Evolutionary conservation across 2,888 invertebrate species (phyloP).

Genomic region (Trypoxylon attenuatum): DNA sequence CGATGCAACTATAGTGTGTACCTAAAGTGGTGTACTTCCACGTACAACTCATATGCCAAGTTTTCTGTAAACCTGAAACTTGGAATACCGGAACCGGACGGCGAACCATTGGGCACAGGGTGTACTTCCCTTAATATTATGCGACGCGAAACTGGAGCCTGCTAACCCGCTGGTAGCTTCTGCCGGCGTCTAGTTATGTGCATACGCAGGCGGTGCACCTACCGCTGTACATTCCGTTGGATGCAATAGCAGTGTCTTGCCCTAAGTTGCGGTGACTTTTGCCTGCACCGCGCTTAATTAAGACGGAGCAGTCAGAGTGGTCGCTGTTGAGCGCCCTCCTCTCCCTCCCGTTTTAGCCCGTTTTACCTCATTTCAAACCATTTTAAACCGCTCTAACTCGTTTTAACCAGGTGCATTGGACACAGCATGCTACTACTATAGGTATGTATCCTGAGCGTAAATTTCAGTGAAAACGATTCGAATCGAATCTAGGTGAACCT

Average conservation of each 20-base stretch:
- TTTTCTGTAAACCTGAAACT: slow-evolving; percentile 22
- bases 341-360: too few species aligned
- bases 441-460: too few species aligned
- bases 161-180: too few species aligned
- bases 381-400: neutral
- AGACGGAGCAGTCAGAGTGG: slow-evolving; percentile 12
- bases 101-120: slow-evolving; percentile 18
- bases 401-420: neutral
- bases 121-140: slow-evolving; percentile 39
- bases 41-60: slow-evolving; percentile 38
- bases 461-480: too few species aligned
- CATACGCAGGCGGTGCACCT: neutral
- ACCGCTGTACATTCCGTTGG: neutral
- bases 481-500: too few species aligned
- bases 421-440: too few species aligned
- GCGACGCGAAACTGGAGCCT: slow-evolving; percentile 18
- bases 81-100: slow-evolving; percentile 21
- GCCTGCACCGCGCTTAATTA: slow-evolving; percentile 14
- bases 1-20: slow-evolving; percentile 1
- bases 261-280: neutral
- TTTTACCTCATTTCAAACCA: neutral
- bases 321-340: neutral
- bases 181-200: neutral
- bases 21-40: slow-evolving; percentile 34
- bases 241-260: neutral